Evolutionary conservation across 2,797 vertebrate species (phyloP).

Genomic region (Tapera naevia): DNA sequence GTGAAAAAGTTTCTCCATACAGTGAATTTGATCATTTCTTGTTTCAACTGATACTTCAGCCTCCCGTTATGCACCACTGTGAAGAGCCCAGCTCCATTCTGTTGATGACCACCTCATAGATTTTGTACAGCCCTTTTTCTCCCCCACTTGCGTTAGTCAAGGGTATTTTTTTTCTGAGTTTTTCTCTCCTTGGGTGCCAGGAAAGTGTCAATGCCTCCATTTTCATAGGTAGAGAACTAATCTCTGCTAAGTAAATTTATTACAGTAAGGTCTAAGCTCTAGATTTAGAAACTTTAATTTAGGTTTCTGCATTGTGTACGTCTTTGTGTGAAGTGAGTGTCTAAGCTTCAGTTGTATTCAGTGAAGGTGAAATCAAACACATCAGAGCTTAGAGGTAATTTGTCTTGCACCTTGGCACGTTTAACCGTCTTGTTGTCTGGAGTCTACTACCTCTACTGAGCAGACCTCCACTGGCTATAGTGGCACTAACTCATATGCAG

Average conservation of each 20-base stretch:
- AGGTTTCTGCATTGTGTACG: neutral
- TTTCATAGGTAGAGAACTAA: neutral
- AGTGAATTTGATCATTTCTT: neutral
- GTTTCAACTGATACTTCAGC: neutral
- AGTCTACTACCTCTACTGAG: neutral
- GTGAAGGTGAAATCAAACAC: neutral
- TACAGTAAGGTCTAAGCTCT: neutral
- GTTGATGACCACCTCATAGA: neutral
- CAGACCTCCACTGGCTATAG: neutral
- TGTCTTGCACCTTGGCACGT: accelerated
- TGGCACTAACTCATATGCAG: neutral
- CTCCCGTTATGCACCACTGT: neutral
- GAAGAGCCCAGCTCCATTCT: neutral
- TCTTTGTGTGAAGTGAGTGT: neutral
- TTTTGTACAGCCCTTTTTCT: neutral
- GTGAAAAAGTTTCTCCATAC: neutral
- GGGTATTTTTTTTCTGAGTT: neutral
- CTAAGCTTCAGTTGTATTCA: neutral
- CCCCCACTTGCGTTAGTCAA: neutral
- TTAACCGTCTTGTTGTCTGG: neutral
- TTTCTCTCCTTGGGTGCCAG: neutral
- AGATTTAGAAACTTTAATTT: neutral
- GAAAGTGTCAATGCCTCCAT: neutral
- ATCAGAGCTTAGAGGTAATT: neutral
- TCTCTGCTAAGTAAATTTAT: neutral